Evolutionary conservation across 2,888 invertebrate species (phyloP).

Genomic region (Dyspetes luteomarginatus): DNA sequence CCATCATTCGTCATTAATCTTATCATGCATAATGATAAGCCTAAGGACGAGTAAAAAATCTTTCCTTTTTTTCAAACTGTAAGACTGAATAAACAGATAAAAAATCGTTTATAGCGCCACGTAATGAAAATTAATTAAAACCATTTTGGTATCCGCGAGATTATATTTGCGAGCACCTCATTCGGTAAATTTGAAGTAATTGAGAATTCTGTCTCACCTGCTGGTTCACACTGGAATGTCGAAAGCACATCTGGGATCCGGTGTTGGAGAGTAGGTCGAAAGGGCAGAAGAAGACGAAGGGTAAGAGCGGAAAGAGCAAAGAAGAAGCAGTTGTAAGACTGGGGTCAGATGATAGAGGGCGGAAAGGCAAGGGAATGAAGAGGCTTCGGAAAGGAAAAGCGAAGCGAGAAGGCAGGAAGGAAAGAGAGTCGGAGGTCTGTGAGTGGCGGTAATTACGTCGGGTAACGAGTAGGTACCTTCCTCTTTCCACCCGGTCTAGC

Average conservation of each 20-base stretch:
- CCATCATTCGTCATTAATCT: no score
- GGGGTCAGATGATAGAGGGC: conserved; percentile 1
- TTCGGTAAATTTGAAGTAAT: conserved; percentile 11
- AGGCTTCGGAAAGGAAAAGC: conserved; percentile 44
- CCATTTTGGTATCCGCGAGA: not conserved
- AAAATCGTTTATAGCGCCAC: no score
- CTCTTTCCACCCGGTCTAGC: conserved; percentile 36
- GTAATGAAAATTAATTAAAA: not conserved
- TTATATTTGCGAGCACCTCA: not conserved
- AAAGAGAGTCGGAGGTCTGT: conserved; percentile 59
- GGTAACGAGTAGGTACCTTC: conserved; percentile 58
- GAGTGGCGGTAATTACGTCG: conserved; percentile 66
- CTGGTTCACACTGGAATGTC: conserved; percentile 20
- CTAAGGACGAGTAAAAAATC: not conserved
- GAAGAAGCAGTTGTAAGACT: conserved; percentile 39
- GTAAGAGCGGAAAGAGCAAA: conserved; percentile 23
- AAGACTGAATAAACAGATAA: no score
- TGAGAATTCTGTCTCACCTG: not conserved
- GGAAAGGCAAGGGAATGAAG: conserved; percentile 13
- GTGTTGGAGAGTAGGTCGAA: conserved; percentile 46
- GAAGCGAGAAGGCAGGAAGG: conserved; percentile 50
- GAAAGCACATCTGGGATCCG: conserved; percentile 32
- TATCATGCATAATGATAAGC: not conserved
- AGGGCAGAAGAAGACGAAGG: conserved; percentile 38
- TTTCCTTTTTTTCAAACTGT: no score